Evolutionary conservation across 2,113 vertebrate species (phyloP).

Genomic region (Anguilla rostrata): DNA sequence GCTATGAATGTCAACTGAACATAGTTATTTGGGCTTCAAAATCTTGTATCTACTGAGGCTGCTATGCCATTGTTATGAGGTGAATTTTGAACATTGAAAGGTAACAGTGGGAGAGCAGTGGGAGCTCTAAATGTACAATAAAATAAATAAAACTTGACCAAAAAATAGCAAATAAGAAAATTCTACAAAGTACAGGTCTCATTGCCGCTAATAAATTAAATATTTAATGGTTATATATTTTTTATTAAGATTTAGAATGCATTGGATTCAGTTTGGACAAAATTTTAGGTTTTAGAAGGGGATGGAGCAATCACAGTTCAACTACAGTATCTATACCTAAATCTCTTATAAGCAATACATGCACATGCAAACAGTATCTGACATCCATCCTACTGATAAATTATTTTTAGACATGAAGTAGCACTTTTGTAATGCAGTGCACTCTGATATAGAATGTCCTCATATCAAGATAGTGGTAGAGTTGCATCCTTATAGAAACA

Average conservation of each 20-base stretch:
- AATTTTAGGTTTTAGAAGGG: background rate
- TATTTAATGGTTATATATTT: too few relatives aligned
- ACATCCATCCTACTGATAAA: background rate
- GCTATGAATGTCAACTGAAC: background rate
- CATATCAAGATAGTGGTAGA: slow-evolving; percentile 13
- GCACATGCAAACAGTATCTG: background rate
- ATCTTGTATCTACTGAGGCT: background rate
- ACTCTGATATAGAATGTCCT: background rate
- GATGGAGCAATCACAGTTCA: background rate
- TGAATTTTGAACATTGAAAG: background rate
- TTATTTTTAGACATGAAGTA: slow-evolving; percentile 2
- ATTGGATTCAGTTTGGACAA: background rate
- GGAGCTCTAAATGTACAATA: too few relatives aligned
- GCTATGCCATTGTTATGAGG: background rate
- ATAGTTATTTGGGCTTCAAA: background rate
- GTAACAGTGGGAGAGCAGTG: background rate
- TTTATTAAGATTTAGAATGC: too few relatives aligned
- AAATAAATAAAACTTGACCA: too few relatives aligned
- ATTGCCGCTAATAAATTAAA: too few relatives aligned
- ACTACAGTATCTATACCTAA: background rate
- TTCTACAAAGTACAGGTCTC: too few relatives aligned
- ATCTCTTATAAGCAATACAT: background rate
- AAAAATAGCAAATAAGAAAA: too few relatives aligned
- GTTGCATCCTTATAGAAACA: slow-evolving; percentile 1
- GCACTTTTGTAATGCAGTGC: slow-evolving; percentile 4